Evolutionary conservation across 2,888 invertebrate genomes (phyloP).

Genomic region (Leistus spinibarbis): DNA sequence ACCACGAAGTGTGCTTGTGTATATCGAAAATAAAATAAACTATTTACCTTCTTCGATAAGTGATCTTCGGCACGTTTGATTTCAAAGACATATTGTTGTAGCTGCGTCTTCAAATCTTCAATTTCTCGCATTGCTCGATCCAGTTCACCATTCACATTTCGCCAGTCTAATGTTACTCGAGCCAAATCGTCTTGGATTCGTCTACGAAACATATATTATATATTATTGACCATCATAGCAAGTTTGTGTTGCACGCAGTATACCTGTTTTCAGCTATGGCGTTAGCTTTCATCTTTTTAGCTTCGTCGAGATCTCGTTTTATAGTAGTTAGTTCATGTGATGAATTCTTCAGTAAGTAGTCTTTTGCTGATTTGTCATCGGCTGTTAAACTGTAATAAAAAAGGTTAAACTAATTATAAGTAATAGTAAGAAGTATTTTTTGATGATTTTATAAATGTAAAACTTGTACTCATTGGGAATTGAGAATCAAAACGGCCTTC

Average conservation of each 20-base stretch:
- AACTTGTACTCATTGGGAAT: no score
- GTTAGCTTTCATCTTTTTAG: slow-evolving; percentile 64
- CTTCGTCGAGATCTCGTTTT: slow-evolving; percentile 65
- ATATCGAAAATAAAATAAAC: no score
- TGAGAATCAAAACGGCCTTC: no score
- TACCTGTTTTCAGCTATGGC: slow-evolving; percentile 66
- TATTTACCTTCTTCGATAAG: slow-evolving; percentile 67
- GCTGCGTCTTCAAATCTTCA: slow-evolving; percentile 73
- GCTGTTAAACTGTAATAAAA: slow-evolving; percentile 48
- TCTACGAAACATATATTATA: no score
- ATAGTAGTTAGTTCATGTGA: slow-evolving; percentile 64
- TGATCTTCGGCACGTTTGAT: slow-evolving; percentile 80
- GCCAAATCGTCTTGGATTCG: slow-evolving; percentile 76
- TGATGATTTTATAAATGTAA: no score
- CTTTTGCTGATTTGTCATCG: slow-evolving; percentile 57
- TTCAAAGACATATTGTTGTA: slow-evolving; percentile 83
- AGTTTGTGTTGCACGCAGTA: slow-evolving; percentile 22
- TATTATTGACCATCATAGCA: neutral
- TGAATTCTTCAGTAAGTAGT: slow-evolving; percentile 60
- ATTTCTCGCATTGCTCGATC: slow-evolving; percentile 74
- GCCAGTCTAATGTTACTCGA: slow-evolving; percentile 66
- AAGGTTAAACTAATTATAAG: no score
- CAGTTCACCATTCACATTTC: slow-evolving; percentile 69
- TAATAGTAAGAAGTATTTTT: no score
- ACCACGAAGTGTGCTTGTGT: no score